A percentile compares a stretch with the other conserved stretches of the same genome.
Conservation (phyloP, 2,797 vertebrate genomes). For the Enteromius unitaeniatus region DNA sequence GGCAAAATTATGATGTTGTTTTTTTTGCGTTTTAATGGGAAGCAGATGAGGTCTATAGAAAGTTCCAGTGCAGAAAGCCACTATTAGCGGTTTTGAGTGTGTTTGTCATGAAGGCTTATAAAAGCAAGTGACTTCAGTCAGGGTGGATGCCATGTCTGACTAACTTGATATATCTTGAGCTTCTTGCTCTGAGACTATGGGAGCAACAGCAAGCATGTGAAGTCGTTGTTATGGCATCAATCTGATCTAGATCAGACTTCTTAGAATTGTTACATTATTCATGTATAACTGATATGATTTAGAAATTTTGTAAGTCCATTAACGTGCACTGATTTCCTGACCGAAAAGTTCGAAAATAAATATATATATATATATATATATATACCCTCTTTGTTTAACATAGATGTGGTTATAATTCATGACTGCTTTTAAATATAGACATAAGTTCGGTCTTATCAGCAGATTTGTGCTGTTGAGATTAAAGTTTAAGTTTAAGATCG, state of each 20-base stretch:
- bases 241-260: neutral
- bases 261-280: neutral
- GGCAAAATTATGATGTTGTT: neutral
- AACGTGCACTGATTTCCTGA: neutral
- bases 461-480: neutral
- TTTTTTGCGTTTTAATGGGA: conserved; percentile 10
- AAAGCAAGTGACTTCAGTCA: neutral
- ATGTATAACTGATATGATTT: neutral
- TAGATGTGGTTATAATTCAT: neutral
- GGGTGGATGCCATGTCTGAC: neutral
- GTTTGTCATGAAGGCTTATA: neutral
- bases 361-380: neutral
- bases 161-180: neutral
- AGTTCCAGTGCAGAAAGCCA: conserved; percentile 8
- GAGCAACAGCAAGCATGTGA: neutral
- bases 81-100: neutral
- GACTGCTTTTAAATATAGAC: neutral
- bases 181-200: neutral
- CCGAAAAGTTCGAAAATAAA: neutral
- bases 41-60: neutral
- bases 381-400: neutral
- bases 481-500: neutral
- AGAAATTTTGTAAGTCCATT: neutral
- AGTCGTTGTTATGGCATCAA: neutral
- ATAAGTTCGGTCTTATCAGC: neutral